A percentile compares a stretch with the other conserved stretches of the same genome.
Evolutionary conservation across 2,113 vertebrate genomes (phyloP).

Genomic region (Sorex araneus): DNA sequence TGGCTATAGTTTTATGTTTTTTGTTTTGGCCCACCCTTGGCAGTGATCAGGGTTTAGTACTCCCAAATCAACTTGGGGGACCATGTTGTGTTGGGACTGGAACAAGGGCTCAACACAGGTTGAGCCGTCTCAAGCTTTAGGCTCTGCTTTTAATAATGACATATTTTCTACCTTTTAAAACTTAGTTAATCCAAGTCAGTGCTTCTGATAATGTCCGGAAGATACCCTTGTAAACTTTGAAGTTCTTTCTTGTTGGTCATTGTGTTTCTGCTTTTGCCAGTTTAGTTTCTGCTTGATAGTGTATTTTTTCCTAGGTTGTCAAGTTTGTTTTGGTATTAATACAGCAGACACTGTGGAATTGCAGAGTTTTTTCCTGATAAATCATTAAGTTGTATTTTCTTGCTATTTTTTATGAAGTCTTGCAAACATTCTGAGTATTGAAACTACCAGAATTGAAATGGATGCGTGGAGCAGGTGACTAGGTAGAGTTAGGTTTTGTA

Average conservation of each 20-base stretch:
- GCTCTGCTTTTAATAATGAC: too few species aligned
- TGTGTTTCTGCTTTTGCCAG: conserved; percentile 53
- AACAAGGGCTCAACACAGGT: too few species aligned
- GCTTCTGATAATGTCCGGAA: neutral
- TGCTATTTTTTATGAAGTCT: conserved; percentile 13
- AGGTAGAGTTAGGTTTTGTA: conserved; percentile 28
- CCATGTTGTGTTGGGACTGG: too few species aligned
- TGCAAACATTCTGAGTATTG: neutral
- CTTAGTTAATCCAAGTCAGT: neutral
- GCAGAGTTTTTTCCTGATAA: neutral
- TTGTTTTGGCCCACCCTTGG: too few species aligned
- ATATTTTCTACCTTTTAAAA: too few species aligned
- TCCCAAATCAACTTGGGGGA: too few species aligned
- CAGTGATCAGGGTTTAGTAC: too few species aligned
- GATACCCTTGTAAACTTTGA: conserved; percentile 25
- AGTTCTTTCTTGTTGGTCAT: conserved; percentile 35
- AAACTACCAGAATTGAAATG: conserved; percentile 47
- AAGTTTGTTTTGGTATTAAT: conserved; percentile 47
- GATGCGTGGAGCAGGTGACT: neutral
- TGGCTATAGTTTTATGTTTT: neutral
- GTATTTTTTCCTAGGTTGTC: conserved; percentile 40
- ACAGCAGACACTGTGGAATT: neutral
- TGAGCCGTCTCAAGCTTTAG: too few species aligned
- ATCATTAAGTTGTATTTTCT: conserved; percentile 22
- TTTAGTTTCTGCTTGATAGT: conserved; percentile 34